Evolutionary conservation across 2,888 invertebrate species (phyloP).

Genomic region (Nomada goodeniana): DNA sequence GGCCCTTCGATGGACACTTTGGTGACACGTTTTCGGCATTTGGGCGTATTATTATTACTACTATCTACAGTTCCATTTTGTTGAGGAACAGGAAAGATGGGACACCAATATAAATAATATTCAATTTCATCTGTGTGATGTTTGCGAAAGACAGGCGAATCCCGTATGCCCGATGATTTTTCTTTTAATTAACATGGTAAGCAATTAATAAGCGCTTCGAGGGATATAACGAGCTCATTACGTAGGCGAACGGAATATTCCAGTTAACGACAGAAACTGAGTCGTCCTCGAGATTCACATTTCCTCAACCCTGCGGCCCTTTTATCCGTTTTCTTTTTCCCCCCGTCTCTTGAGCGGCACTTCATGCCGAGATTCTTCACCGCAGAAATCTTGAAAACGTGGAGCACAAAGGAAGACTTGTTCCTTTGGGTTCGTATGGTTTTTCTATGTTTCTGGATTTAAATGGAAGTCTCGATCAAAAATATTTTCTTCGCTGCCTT

Average conservation of each 20-base stretch:
- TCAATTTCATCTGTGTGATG: background rate
- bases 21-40: too few relatives aligned
- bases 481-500: background rate
- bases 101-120: background rate
- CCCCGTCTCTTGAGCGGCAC: constrained; percentile 7
- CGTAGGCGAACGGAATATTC: constrained; percentile 25
- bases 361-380: constrained; percentile 1
- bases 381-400: constrained; percentile 4
- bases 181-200: constrained; percentile 41
- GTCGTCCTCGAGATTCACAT: constrained; percentile 40
- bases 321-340: constrained; percentile 4
- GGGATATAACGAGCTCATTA: constrained; percentile 56
- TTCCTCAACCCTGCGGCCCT: constrained; percentile 6
- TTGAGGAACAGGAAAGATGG: too few relatives aligned
- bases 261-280: constrained; percentile 39
- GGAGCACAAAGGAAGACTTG: background rate
- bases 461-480: background rate
- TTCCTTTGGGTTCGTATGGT: background rate
- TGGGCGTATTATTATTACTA: too few relatives aligned
- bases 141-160: background rate
- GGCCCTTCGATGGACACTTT: background rate
- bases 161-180: constrained; percentile 4
- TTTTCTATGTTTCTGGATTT: background rate
- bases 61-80: too few relatives aligned
- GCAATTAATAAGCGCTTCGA: constrained; percentile 47